phyloP scores from a whole-genome alignment of 2,113 vertebrate genomes.

The Haplochromis vanheusdeni region DNA sequence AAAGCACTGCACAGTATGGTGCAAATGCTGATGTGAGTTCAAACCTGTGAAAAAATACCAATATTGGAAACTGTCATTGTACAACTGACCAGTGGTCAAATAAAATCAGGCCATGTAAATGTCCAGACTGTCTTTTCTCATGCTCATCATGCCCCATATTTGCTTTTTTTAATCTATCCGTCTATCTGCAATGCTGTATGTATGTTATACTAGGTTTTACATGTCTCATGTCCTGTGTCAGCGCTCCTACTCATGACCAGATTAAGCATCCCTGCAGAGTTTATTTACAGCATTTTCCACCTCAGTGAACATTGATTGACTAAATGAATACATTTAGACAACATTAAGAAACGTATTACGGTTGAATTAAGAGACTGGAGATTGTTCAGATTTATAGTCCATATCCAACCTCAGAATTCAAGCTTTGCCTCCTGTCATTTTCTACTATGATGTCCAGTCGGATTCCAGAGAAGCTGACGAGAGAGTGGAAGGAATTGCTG shows the following conservation, averaged over 20 bases:
- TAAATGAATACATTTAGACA: neutral
- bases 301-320: neutral
- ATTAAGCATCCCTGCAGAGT: neutral
- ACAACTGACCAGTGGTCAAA: neutral
- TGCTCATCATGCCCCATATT: neutral
- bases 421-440: neutral
- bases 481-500: constrained; percentile 87
- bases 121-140: constrained; percentile 14
- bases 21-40: neutral
- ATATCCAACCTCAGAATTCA: neutral
- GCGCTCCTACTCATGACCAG: neutral
- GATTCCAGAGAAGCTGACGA: constrained; percentile 80
- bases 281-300: neutral
- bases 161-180: neutral
- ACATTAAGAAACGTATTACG: neutral
- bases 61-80: neutral
- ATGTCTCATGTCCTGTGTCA: fast-evolving
- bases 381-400: neutral
- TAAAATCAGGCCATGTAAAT: constrained; percentile 3
- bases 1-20: neutral
- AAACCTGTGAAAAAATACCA: neutral
- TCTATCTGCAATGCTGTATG: neutral
- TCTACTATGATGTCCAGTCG: constrained; percentile 61
- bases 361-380: neutral
- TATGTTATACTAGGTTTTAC: neutral